Evolutionary conservation across 2,888 invertebrate genomes (phyloP).

Genomic region (Lingula anatina): DNA sequence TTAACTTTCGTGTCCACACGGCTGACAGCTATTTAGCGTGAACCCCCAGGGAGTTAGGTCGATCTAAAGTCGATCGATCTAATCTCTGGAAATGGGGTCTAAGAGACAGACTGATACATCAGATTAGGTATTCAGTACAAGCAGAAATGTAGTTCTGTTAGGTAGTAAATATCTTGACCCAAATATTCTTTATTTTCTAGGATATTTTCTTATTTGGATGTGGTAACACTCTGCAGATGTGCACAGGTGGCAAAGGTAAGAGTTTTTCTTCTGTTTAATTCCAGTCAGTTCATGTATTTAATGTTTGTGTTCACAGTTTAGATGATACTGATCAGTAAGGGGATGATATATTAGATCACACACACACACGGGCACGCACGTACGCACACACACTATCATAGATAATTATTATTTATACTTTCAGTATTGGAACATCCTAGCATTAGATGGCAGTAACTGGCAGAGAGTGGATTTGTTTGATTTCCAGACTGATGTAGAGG

Average conservation of each 20-base stretch:
- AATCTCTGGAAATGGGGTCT: too few relatives aligned
- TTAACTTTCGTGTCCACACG: too few relatives aligned
- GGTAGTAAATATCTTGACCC: too few relatives aligned
- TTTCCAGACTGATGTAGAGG: conserved; percentile 97
- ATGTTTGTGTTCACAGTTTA: too few relatives aligned
- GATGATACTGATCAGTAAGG: neutral
- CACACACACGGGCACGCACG: neutral
- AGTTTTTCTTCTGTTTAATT: neutral
- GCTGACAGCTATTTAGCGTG: too few relatives aligned
- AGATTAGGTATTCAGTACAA: too few relatives aligned
- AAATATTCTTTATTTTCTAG: conserved; percentile 27
- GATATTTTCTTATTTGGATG: conserved; percentile 80
- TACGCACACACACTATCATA: neutral
- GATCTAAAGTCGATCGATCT: too few relatives aligned
- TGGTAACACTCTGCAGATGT: conserved; percentile 90
- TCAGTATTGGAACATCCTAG: conserved; percentile 91
- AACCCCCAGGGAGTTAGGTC: too few relatives aligned
- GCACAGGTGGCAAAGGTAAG: conserved; percentile 65
- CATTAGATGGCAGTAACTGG: conserved; percentile 99
- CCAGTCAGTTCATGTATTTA: too few relatives aligned
- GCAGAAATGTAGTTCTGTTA: too few relatives aligned
- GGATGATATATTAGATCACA: neutral
- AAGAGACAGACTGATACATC: too few relatives aligned
- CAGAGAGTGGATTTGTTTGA: conserved; percentile 97
- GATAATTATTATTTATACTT: conserved; percentile 9